Conservation (phyloP, 2,797 vertebrate genomes). For the Adelosebastes latens region DNA sequence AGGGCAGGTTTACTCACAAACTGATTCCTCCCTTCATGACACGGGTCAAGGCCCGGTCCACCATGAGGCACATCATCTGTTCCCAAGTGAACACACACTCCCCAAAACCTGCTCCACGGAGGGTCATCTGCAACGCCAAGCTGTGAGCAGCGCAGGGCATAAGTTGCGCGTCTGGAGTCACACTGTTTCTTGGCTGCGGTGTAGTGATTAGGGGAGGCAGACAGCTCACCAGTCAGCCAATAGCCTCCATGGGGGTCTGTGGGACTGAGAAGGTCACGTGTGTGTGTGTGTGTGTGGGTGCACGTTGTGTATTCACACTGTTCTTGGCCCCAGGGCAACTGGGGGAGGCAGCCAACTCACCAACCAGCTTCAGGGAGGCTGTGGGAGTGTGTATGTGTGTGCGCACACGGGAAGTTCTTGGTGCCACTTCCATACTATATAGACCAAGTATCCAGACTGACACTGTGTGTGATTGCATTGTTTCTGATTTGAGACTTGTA, state of each 20-base stretch:
- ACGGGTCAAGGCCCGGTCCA: conserved; percentile 64
- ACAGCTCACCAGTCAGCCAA: conserved; percentile 49
- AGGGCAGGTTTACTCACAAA: conserved; percentile 62
- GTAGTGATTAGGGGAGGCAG: conserved; percentile 37
- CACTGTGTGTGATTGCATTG: not conserved
- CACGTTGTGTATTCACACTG: conserved; percentile 35
- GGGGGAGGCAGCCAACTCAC: conserved; percentile 56
- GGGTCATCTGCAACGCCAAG: conserved; percentile 72
- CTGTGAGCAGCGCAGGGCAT: conserved; percentile 59
- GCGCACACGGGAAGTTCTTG: not conserved
- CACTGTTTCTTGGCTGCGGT: conserved; percentile 46
- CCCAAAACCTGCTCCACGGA: conserved; percentile 59
- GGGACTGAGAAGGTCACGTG: not conserved
- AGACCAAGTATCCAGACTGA: not conserved
- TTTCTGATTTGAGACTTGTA: not conserved
- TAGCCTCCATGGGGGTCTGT: conserved; percentile 31
- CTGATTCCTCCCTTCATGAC: conserved; percentile 61
- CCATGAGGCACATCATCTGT: conserved; percentile 78
- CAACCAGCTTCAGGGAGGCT: conserved; percentile 26
- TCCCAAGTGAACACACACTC: conserved; percentile 51
- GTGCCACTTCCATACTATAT: not conserved
- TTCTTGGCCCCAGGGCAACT: conserved; percentile 46
- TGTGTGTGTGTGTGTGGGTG: not conserved
- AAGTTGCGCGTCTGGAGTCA: conserved; percentile 28
- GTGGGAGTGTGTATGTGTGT: conserved; percentile 19